Base-by-base conservation (phyloP, 2,113 vertebrate genomes). In the Melanotaenia duboulayi region DNA sequence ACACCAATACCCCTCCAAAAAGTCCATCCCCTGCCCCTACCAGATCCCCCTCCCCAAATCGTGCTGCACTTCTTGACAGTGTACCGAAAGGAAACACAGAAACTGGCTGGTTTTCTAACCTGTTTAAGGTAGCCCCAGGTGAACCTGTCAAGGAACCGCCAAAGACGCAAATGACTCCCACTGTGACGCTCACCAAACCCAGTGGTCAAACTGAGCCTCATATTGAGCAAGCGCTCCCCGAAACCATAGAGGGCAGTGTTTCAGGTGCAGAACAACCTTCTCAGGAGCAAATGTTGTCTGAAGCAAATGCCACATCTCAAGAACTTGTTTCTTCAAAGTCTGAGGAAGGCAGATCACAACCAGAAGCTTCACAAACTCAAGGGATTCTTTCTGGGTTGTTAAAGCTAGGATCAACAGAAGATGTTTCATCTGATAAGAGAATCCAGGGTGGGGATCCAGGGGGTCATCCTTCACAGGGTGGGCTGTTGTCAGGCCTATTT, bases 71-170 rank as follows among this genome's bases (percentile, higher is more conserved):
- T 32, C 50, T 93, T 60, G 93, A 95, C 83, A 91, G 64, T 81
- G 73, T 80, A 13, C 89, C 94, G 11, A 93, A 93, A 89, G 91
- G 78, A 76, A 93, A 94, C 28, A 39, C 83, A 17, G 93, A 94
- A 64, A 94, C 92, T 0, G 92, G 94, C 11, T 95, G 94, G 94
- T 94, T 95, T 85, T 94, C 94, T 44, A 95, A 93, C 68, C 89
- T 95, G 20, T 95, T 95, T 70, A 95, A 94, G 51, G 85, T 76
- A 20, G 19, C 83, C n/a, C 78, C 89, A 83, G 77, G n/a, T 70
- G 93, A 95, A 62, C 74, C 86, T 25, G 20, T 49, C 24, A 90
- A 78, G 46, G 87, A 90, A 48, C 65, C 76, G 22, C 6, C 49
- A 19, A 91, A 87, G 62, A 28, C 74, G 28, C 74, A 78, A 46